A percentile compares a stretch with the other conserved stretches of the same genome.
Conservation (phyloP, 2,113 vertebrate genomes). For the Sula dactylatra region DNA sequence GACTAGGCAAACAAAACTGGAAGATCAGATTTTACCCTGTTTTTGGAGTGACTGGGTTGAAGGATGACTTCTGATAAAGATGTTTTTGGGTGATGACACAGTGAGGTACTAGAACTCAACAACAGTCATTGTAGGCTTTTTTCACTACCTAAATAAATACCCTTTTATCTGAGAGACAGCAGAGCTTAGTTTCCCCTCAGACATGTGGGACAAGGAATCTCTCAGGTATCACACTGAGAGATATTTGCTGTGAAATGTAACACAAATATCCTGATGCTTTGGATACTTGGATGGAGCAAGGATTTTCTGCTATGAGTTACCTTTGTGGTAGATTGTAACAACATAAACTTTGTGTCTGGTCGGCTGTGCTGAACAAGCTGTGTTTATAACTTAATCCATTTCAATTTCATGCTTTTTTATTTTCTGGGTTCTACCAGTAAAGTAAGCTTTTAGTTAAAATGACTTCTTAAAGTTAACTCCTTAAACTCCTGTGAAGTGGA, state of each 20-base stretch:
- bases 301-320: background rate
- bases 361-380: background rate
- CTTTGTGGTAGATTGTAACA: background rate
- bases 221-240: background rate
- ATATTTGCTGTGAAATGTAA: background rate
- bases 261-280: background rate
- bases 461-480: background rate
- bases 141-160: background rate
- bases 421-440: background rate
- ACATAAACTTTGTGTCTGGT: background rate
- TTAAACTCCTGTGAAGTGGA: no score
- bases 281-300: background rate
- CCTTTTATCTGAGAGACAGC: background rate
- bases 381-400: background rate
- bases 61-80: background rate
- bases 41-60: background rate
- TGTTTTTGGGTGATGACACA: background rate
- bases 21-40: background rate
- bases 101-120: background rate
- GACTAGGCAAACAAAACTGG: fast-evolving
- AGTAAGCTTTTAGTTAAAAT: background rate
- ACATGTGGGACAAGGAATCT: background rate
- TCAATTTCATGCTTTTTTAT: background rate
- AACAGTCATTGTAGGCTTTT: background rate
- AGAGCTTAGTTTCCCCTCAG: background rate